Conservation (phyloP, 2,888 invertebrate genomes). For the Drosophila nr. medialis region DNA sequence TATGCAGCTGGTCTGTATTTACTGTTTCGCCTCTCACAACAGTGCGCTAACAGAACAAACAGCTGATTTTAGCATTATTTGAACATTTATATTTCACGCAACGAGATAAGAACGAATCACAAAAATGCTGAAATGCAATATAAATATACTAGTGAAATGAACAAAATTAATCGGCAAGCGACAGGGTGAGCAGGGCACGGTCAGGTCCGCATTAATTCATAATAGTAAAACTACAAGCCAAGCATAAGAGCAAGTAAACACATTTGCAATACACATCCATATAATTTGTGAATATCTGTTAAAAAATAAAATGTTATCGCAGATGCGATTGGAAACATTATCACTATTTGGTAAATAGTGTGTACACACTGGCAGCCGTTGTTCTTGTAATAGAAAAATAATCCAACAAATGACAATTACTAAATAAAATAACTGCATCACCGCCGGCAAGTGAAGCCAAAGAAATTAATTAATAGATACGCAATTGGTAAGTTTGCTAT, state of each 20-base stretch:
- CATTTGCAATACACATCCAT: background rate
- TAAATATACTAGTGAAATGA: background rate
- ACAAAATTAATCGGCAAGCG: constrained; percentile 6
- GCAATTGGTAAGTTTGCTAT: background rate
- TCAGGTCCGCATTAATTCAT: background rate
- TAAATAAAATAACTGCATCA: constrained; percentile 14
- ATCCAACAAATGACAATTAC: constrained; percentile 40
- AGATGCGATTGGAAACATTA: background rate
- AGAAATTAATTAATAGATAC: background rate
- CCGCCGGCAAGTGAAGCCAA: background rate
- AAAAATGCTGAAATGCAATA: background rate
- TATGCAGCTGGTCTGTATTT: background rate
- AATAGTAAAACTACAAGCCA: background rate
- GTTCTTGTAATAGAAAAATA: constrained; percentile 34
- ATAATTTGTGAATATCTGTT: background rate
- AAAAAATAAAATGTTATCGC: background rate
- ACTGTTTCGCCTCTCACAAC: background rate
- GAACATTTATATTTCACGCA: background rate
- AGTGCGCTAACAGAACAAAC: background rate
- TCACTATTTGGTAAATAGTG: constrained; percentile 30
- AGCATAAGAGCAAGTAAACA: background rate
- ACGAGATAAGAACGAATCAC: background rate
- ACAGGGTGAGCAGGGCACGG: background rate
- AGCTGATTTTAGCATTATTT: constrained; percentile 6
- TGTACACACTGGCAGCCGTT: constrained; percentile 41